A percentile compares a stretch with the other conserved stretches of the same genome.
Conservation (phyloP, 2,888 invertebrate genomes). For the Lycaena phlaeas region DNA sequence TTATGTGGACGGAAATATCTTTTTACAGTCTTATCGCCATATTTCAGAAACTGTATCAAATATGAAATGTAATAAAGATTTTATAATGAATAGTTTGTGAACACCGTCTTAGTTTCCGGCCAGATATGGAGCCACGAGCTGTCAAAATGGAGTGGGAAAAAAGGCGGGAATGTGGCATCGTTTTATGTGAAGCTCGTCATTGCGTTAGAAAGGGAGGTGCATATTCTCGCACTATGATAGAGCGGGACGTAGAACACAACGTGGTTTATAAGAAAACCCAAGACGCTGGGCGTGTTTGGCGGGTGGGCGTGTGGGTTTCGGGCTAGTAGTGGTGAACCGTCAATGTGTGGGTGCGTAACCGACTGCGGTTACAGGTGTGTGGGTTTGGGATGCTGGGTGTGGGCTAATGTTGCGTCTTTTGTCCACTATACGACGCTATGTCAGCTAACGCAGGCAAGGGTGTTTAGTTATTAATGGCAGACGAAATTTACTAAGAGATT, state of each 20-base stretch:
- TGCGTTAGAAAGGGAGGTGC: constrained; percentile 50
- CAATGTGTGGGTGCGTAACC: constrained; percentile 37
- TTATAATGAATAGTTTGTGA: constrained; percentile 32
- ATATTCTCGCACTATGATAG: constrained; percentile 23
- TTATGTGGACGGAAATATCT: too few species aligned
- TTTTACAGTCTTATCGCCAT: too few species aligned
- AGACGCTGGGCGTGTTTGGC: constrained; percentile 73
- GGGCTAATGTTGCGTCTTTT: constrained; percentile 51
- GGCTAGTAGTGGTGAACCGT: constrained; percentile 42
- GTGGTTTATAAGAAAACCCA: constrained; percentile 74
- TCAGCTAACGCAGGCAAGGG: constrained; percentile 58
- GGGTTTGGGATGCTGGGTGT: constrained; percentile 35
- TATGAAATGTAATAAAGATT: constrained; percentile 4
- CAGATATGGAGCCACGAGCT: constrained; percentile 73
- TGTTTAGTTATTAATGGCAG: constrained; percentile 66
- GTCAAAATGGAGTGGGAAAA: constrained; percentile 75
- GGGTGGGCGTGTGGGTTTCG: constrained; percentile 68
- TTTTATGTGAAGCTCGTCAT: constrained; percentile 73
- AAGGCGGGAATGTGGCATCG: constrained; percentile 74
- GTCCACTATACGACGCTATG: constrained; percentile 65
- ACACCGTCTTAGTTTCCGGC: constrained; percentile 64
- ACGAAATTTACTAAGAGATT: constrained; percentile 40
- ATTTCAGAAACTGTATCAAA: not conserved
- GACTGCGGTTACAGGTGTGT: constrained; percentile 45
- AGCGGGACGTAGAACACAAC: constrained; percentile 61